Percentiles rank a stretch among this genome's conserved stretches.
Evolutionary conservation across 1,140 invertebrate genomes (phyloP).

Genomic region (Brachionus sp.): DNA sequence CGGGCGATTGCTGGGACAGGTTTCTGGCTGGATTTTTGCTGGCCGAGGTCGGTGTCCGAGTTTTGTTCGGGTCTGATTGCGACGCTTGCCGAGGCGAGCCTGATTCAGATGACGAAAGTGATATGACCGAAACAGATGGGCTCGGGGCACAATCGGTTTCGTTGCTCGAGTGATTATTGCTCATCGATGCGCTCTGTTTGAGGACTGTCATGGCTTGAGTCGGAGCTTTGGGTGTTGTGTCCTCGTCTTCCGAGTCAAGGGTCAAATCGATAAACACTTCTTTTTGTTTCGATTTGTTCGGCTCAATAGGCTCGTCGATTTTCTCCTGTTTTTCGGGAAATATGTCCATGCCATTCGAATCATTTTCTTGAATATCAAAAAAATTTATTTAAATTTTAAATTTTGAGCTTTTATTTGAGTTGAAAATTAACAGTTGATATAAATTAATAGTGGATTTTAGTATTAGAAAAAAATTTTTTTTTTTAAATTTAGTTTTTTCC

Average conservation of each 20-base stretch:
- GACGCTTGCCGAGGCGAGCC: not conserved
- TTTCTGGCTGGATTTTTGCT: not conserved
- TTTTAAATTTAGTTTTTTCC: too few relatives aligned
- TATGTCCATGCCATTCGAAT: not conserved
- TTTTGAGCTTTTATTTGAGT: not conserved
- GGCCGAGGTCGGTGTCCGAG: not conserved
- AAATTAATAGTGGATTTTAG: too few relatives aligned
- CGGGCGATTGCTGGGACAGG: not conserved
- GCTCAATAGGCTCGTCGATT: not conserved
- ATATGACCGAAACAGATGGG: constrained; percentile 7
- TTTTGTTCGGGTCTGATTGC: not conserved
- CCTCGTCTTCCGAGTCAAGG: constrained; percentile 7
- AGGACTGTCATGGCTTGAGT: not conserved
- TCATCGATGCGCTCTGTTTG: not conserved
- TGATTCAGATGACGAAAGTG: not conserved
- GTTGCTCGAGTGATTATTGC: not conserved
- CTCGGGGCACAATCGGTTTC: not conserved
- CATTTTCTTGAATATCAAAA: not conserved
- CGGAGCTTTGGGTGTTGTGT: not conserved
- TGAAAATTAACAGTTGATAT: too few relatives aligned
- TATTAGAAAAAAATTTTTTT: too few relatives aligned
- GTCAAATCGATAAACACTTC: constrained; percentile 30
- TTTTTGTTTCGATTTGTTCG: not conserved
- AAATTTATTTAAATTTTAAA: not conserved
- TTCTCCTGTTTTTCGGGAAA: not conserved